These are phyloP conservation scores for Micrasema longulum DNA, from an alignment of 1,140 invertebrate species.

Conservation along the genomic window DNA sequence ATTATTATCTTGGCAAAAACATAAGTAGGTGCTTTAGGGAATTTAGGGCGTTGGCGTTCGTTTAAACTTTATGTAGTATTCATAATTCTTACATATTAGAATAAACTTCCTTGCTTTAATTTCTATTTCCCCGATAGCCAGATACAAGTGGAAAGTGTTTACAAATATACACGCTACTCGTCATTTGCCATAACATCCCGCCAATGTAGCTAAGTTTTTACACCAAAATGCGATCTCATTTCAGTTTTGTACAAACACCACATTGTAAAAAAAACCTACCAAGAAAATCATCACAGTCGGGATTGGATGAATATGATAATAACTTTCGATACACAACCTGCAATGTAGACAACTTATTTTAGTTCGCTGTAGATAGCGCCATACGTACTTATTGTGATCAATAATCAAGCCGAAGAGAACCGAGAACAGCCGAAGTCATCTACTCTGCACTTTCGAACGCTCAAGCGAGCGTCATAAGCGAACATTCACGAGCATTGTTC, in stretches of 20 bases:
- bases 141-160: conserved; percentile 12
- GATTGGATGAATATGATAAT: background rate
- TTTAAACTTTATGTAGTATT: background rate
- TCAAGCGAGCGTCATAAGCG: conserved; percentile 23
- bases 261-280: no score
- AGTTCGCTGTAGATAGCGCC: background rate
- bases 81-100: conserved; percentile 1
- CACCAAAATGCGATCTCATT: no score
- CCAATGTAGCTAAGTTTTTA: background rate
- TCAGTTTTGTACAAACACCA: no score
- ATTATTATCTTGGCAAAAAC: no score
- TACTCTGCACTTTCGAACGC: conserved; percentile 17
- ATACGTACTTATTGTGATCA: conserved; percentile 50
- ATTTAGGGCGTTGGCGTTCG: conserved; percentile 24
- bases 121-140: background rate
- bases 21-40: background rate
- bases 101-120: background rate
- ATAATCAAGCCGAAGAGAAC: conserved; percentile 46
- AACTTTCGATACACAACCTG: background rate
- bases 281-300: no score
- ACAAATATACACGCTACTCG: conserved; percentile 4
- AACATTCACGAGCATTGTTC: conserved; percentile 19
- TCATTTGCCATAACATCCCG: conserved; percentile 19
- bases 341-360: background rate
- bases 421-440: conserved; percentile 36